These are phyloP conservation scores for Lasioglossum villosulum DNA, from an alignment of 2,888 invertebrate genomes.

Conservation along the genomic window DNA sequence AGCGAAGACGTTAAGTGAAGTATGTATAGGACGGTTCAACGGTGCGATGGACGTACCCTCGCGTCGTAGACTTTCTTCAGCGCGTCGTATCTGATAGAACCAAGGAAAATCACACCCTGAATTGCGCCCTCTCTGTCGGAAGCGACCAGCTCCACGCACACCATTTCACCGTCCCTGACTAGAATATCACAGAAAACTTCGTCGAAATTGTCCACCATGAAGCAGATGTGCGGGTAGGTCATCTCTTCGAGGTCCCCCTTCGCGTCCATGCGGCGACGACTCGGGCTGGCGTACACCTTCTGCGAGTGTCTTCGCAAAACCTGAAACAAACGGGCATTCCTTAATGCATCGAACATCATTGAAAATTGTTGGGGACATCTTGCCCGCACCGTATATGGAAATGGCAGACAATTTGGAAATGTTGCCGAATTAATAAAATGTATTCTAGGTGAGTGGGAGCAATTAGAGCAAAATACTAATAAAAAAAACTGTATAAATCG, in stretches of 20 bases:
- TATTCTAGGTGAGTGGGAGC: too few species aligned
- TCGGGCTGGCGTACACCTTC: conserved; percentile 98
- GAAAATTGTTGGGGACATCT: too few species aligned
- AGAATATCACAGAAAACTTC: conserved; percentile 99
- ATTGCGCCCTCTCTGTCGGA: conserved; percentile 93
- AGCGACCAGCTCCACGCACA: conserved; percentile 98
- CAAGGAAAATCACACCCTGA: conserved; percentile 98
- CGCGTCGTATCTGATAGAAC: conserved; percentile 98
- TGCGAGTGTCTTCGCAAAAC: conserved; percentile 84
- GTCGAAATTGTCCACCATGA: conserved; percentile 99
- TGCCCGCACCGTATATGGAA: too few species aligned
- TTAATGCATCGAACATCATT: too few species aligned
- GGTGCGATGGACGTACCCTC: conserved; percentile 88
- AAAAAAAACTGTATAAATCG: too few species aligned
- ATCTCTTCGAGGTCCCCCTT: conserved; percentile 99
- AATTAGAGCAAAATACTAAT: too few species aligned
- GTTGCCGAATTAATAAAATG: too few species aligned
- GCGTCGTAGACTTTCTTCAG: conserved; percentile 98
- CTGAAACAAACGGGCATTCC: conserved; percentile 59
- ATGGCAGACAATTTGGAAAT: too few species aligned
- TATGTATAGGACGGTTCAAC: not conserved
- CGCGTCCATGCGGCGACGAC: conserved; percentile 97
- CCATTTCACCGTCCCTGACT: conserved; percentile 99
- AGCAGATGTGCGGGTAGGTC: conserved; percentile 99
- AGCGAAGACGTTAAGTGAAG: not conserved